Evolutionary conservation across 1,140 invertebrate genomes (phyloP), one percentile per base, ranked within the genome.

Genomic region (Berghia stephanieae): DNA sequence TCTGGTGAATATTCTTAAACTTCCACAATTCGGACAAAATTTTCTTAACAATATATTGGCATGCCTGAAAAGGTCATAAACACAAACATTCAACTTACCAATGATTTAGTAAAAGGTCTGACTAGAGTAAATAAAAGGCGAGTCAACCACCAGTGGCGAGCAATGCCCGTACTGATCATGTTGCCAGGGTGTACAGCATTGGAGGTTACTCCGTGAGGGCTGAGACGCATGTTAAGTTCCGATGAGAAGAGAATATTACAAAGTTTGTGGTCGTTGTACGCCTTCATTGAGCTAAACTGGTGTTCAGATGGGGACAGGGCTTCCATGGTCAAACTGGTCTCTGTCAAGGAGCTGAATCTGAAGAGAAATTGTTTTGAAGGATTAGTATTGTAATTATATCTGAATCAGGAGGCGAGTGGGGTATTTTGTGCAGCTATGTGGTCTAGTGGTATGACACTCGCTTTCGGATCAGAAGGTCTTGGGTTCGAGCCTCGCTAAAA

Each of bases 151-250:
- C 94, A 97, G 86, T 95, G 91, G 42, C 95, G 91, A n/a, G 92
- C 88, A 3, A 98, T 31, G 78, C 92, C 91, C 10, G 94, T 93
- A 77, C 91, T 93, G 6, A 98, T 94, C 92, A 97, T 92, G 87
- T 98, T 98, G 27, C 97, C 97, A 36, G 97, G 97, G 91, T 99
- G 97, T 21, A 97, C 87, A 27, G 94, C 93, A 88, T 96, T 95
- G 1, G 94, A 93, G 38, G 90, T 92, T n/a, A 98, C 92, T 2
- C 93, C 93, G 81, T 92, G 92, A 18, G 88, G 69, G 27, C 60
- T 46, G 27, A 85, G 74, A 10, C 82, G 77, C 55, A 43, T 78
- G 76, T 95, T 92, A 18, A 96, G 86, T 87, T 95, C 94, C 83
- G 93, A 91, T 4, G 94, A 93, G 84, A 96, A 95, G 18, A 98